Base-by-base conservation (phyloP, 1,140 invertebrate species). In the Dermatophagoides farinae region DNA sequence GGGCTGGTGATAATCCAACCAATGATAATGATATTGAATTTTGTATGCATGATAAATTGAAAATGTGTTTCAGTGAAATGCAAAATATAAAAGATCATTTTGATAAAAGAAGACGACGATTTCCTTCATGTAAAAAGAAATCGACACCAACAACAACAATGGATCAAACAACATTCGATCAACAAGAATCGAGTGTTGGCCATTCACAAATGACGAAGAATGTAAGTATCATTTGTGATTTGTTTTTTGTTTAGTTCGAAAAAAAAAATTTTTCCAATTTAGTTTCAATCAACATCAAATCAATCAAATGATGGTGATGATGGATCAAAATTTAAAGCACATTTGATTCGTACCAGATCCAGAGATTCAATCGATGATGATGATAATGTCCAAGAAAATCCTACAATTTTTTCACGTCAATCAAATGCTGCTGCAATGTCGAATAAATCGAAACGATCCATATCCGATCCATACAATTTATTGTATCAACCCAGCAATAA, bases 71-170 rank as follows among this genome's bases (percentile, higher is more conserved):
- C 25, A 23, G 14, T 11, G 53, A 55, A 44, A 55, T 55, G 53
- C 14, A 55, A 55, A 55, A n/a, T n/a, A 43, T 55, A 23, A 55
- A 55, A 25, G 53, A 55, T 25, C 53, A 55, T 12, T 55, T 55
- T 55, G 53, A 55, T 22, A 23, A 11, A 18, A 6, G 47, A 50
- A 14, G 47, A 14, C 5, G 47, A 12, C 1, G 47, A 23, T 50
- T 50, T 14, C 11, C 16, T 23, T 31, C 31, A 8, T 18, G 1
- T 1, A 50, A 50, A 50, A 50, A 50, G 20, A n/a, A 20, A 50
- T n/a, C n/a, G n/a, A n/a, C n/a, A n/a, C n/a, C n/a, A n/a, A n/a
- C n/a, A n/a, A 31, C 31, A 31, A 31, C 8, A 31, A 4, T 31
- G 8, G 8, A 31, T 31, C 8, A 2, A 31, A 31, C 31, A 8